Evolutionary conservation across 2,113 vertebrate genomes (phyloP), one percentile per base, ranked within the genome.

Genomic region (Ivindomyrus marchei): DNA sequence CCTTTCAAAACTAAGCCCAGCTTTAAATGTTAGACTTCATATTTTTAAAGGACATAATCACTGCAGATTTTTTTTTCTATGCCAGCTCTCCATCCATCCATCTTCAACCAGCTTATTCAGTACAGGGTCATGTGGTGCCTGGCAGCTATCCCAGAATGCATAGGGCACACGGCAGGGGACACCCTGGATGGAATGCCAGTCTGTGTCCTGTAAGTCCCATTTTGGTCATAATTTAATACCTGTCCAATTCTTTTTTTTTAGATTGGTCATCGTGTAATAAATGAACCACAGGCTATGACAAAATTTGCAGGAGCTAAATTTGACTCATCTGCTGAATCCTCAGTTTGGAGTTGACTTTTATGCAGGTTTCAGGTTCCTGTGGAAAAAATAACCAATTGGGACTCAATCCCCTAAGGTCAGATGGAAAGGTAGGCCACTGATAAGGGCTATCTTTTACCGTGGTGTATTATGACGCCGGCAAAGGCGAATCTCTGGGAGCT

Each of bases 381-480:
- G 89, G 90, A 92, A 92, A 92, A 90, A 88, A 21, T 80, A 42
- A 24, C 56, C 88, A 62, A n/a, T 49, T 50, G 83, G 84, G 90
- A 91, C 70, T 90, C 90, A 89, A 31, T 90, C 47, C 86, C 90
- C 87, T 91, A 90, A 90, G 89, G 84, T 85, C 42, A 42, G 70
- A 15, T 47, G 88, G 77, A 80, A 39, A 50, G 42, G 56, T n/a
- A 89, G 15, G n/a, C n/a, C 45, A 83, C 74, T 42, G 36, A 80
- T 80, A 80, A 27, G 19, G 83, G 84, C 56, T 86, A 87, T 90
- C 84, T 87, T 58, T 90, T 70, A 86, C 84, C n/a, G 52, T n/a
- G 42, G 42, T 62, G 21, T 89, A 52, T 89, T 39, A 84, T 66
- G 24, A 49, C 49, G 42, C 89, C 21, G 17, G 46, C n/a, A 27